Base-by-base conservation (phyloP, 2,113 vertebrate genomes). In the Holacanthus passer region DNA sequence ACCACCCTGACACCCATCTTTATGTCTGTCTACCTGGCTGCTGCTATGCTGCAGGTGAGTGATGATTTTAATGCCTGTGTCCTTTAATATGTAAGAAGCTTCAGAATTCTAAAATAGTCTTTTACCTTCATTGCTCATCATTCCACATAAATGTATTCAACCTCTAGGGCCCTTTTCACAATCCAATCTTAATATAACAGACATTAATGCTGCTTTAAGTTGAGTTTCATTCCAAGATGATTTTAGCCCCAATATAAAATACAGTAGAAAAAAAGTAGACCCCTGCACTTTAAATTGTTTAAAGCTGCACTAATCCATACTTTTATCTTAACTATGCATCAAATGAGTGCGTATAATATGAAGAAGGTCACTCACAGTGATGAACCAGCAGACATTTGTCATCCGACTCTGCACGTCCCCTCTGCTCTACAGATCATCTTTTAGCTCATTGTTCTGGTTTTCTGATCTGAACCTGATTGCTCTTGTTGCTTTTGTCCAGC, bases 1-100 rank as follows among this genome's bases (percentile, higher is more conserved):
- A 99, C 97, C 63, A 97, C 97, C 9, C 92, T 99, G 86, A 99
- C 97, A 0, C 93, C 96, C 17, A 96, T 99, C 94, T 99, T 99
- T 13, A 95, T 97, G 77, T 93, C 94, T 0, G 97, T 99, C 0
- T 99, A 97, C 91, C 93, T 99, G 79, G 92, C 97, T 84, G 96
- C 98, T 58, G 97, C 98, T 35, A 89, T 98, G 77, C 91, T 99
- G 62, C 98, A 99, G 97, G 98, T 99, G 92, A 94, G 94, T 1
- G 7, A 7, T 8, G 20, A 27, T 17, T 4, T 12, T 12, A 24
- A 20, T 50, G 3, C 7, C 7, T 16, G 29, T n/a, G 52, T 6
- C 9, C 11, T 39, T 27, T 14, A 12, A 58, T 29, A 19, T 47
- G 14, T 1, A 39, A 24, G 41, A 41, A 29, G 24, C 13, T 52